Conservation (phyloP, 2,888 invertebrate species). For the Acronicta aceris region DNA sequence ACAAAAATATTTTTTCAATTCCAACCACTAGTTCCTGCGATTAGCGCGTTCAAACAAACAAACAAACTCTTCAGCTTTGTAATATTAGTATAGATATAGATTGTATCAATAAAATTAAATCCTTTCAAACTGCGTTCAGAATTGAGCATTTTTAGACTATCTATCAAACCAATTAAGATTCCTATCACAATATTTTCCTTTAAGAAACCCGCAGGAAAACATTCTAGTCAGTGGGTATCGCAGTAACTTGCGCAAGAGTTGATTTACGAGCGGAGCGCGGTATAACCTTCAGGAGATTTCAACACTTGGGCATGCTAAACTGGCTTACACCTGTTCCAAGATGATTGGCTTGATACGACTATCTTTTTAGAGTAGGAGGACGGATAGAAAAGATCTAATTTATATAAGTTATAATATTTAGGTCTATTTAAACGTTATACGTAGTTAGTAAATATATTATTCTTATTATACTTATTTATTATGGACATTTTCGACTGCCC, state of each 20-base stretch:
- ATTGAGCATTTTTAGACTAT: neutral
- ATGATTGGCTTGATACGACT: neutral
- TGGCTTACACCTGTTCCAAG: slow-evolving; percentile 11
- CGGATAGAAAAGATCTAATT: too few relatives aligned
- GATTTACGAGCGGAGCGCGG: slow-evolving; percentile 6
- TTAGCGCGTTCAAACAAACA: too few relatives aligned
- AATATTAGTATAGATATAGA: too few relatives aligned
- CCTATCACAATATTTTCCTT: slow-evolving; percentile 14
- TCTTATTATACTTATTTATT: too few relatives aligned
- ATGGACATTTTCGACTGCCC: too few relatives aligned
- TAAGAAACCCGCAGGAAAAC: slow-evolving; percentile 29
- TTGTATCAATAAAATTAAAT: neutral
- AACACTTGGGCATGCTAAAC: slow-evolving; percentile 15
- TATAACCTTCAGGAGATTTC: slow-evolving; percentile 37
- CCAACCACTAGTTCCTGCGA: too few relatives aligned
- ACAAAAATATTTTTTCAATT: too few relatives aligned
- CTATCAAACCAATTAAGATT: slow-evolving; percentile 28
- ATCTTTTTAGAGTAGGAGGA: too few relatives aligned
- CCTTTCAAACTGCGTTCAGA: neutral
- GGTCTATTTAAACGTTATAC: too few relatives aligned
- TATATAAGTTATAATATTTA: too few relatives aligned
- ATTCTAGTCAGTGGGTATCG: slow-evolving; percentile 6
- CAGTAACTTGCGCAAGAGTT: slow-evolving; percentile 11
- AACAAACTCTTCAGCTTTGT: too few relatives aligned
- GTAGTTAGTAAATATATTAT: too few relatives aligned